Conservation (phyloP, 2,888 invertebrate genomes). For the Adineta ricciae region DNA sequence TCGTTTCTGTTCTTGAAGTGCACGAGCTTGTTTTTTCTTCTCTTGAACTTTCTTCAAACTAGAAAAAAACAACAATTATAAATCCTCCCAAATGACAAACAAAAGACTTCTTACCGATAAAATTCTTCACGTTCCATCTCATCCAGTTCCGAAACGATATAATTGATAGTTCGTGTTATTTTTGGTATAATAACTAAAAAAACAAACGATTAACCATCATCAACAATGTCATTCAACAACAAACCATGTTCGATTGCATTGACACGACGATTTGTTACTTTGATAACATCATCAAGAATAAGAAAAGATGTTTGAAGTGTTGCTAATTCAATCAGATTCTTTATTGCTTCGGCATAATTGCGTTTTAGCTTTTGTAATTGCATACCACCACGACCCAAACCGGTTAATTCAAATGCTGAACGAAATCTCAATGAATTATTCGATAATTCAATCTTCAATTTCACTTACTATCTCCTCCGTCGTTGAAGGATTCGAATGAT, state of each 20-base stretch:
- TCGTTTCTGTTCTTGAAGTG: slow-evolving; percentile 18
- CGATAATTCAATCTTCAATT: neutral
- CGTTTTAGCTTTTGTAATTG: slow-evolving; percentile 91
- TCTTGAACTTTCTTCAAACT: slow-evolving; percentile 71
- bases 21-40: slow-evolving; percentile 66
- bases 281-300: slow-evolving; percentile 94
- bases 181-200: slow-evolving; percentile 85
- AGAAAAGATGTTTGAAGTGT: slow-evolving; percentile 96
- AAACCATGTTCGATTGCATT: slow-evolving; percentile 95
- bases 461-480: slow-evolving; percentile 72
- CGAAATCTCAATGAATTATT: neutral
- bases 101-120: slow-evolving; percentile 57
- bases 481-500: slow-evolving; percentile 83
- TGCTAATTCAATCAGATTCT: slow-evolving; percentile 85
- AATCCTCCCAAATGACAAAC: no score
- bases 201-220: neutral
- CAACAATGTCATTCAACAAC: neutral
- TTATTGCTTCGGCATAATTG: slow-evolving; percentile 83
- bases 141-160: slow-evolving; percentile 94
- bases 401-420: slow-evolving; percentile 77
- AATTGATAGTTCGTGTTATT: slow-evolving; percentile 84
- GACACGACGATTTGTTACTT: slow-evolving; percentile 93
- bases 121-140: slow-evolving; percentile 98
- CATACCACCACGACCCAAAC: slow-evolving; percentile 90
- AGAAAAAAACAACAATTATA: slow-evolving; percentile 16